Evolutionary conservation across 37 sponge, comb jelly and placozoan genomes (phyloP), one percentile per base, ranked within the genome.

Genomic region (Ephydatia muelleri): DNA sequence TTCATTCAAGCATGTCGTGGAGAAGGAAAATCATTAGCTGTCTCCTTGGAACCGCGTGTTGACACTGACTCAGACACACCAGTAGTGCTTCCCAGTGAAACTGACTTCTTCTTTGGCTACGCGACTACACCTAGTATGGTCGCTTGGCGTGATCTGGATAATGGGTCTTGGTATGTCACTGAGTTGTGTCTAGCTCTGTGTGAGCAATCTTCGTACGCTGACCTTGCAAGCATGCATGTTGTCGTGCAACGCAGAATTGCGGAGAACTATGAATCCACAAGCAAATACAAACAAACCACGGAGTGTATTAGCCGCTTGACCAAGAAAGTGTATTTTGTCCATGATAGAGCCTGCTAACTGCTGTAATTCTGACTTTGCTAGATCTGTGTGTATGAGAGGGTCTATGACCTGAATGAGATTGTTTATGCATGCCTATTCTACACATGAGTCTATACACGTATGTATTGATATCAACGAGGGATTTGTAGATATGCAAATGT

Each of bases 61-160:
- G 82, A 47, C 9, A 8, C 40, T 31, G 82, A 81, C 12, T 34
- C 66, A 68, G 8, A 3, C n/a, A n/a, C n/a, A n/a, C 22, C 36
- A 79, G n/a, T 5, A 47, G 32, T 22, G 0, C 19, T 83, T 16
- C 85, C 78, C 38, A 27, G 16, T 57, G 85, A 85, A 12, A 70
- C 78, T 14, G 85, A 85, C 23, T 85, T 85, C 68, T 36, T 85
- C 2, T 85, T 77, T 77, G 85, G 49, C 28, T 77, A 68, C 48
- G 68, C 68, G 9, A 28, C 78, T 23, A 26, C 38, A 9, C 67
- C 2, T 13, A 65, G 73, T 11, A 66, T 26, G 14, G 19, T 22
- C 2, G 75, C 76, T 5, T 73, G 38, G 34, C 33, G 68, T 28
- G 33, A 67, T 30, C 14, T 21, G 6, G 14, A 36, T 38, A 11